Evolutionary conservation across 1,140 invertebrate genomes (phyloP), one percentile per base, ranked within the genome.

Genomic region (Achatina immaculata): DNA sequence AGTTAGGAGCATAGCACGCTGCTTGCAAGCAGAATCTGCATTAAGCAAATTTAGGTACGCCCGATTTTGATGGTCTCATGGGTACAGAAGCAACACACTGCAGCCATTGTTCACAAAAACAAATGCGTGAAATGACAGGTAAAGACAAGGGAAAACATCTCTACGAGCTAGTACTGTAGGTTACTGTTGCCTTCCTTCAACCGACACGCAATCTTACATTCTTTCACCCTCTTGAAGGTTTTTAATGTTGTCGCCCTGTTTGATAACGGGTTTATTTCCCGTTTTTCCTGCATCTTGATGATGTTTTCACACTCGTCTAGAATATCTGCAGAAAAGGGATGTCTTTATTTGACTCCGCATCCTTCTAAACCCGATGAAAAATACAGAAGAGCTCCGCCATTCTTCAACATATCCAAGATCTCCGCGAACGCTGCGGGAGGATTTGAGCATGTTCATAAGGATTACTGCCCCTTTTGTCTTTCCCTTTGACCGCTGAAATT

Each of bases 381-480:
- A 2, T 55, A 28, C 58, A 11, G 7, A n/a, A 6, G n/a, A 62
- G 4, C 58, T 62, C 58, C 58, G 58, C 58, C 58, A 62, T 62
- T 62, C 28, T 62, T 62, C 58, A 62, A 62, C 58, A 62, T 62
- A 62, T 62, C 58, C 28, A 62, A 9, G 28, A 34, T 31, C 58
- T 28, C 31, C 31, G 58, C 16, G 58, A 28, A 6, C 58, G 58
- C 28, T n/a, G 58, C 58, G 31, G 4, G 1, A 62, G 58, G 58
- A 62, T 62, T 62, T 62, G 2, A 16, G n/a, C 1, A 62, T 62
- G n/a, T 62, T 62, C 58, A 62, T 4, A 62, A 34, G 58, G 58
- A 62, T 62, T 62, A 62, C n/a, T 16, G 28, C 16, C 2, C n/a
- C 58, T 62, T 62, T 62, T 62, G 28, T 28, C 58, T 62, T 31